A percentile compares a stretch with the other conserved stretches of the same genome.
Evolutionary conservation across 1,140 invertebrate genomes (phyloP).

Genomic region (Macrobrachium rosenbergii): DNA sequence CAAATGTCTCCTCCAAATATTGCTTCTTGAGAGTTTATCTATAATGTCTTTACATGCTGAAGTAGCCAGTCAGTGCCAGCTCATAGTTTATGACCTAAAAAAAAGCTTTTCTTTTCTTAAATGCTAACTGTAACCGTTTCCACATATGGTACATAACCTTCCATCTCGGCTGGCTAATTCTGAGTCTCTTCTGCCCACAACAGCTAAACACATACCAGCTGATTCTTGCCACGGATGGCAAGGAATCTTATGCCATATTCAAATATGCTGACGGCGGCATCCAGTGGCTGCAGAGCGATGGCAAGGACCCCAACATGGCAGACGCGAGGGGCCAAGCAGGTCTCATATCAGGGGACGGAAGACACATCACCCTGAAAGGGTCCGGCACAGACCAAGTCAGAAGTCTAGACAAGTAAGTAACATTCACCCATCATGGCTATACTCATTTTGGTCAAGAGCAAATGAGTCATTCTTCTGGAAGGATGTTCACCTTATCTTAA

Average conservation of each 20-base stretch:
- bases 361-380: slow-evolving; percentile 80
- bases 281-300: slow-evolving; percentile 87
- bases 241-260: slow-evolving; percentile 85
- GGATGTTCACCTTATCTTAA: too few species aligned
- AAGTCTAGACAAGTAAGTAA: slow-evolving; percentile 79
- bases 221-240: slow-evolving; percentile 85
- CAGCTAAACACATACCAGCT: slow-evolving; percentile 86
- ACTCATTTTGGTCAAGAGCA: too few species aligned
- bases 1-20: too few species aligned
- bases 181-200: neutral
- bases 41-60: too few species aligned
- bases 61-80: too few species aligned
- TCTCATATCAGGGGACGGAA: slow-evolving; percentile 86
- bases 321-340: slow-evolving; percentile 92
- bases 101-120: too few species aligned
- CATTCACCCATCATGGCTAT: neutral
- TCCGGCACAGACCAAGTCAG: slow-evolving; percentile 90
- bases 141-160: too few species aligned
- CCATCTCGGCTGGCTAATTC: too few species aligned
- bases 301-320: slow-evolving; percentile 76
- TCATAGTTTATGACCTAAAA: too few species aligned
- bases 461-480: too few species aligned
- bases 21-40: too few species aligned
- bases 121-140: too few species aligned
- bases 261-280: slow-evolving; percentile 89